Evolutionary conservation across 2,888 invertebrate species (phyloP), one percentile per base, ranked within the genome.

Genomic region (Alviniconcha strummeri): DNA sequence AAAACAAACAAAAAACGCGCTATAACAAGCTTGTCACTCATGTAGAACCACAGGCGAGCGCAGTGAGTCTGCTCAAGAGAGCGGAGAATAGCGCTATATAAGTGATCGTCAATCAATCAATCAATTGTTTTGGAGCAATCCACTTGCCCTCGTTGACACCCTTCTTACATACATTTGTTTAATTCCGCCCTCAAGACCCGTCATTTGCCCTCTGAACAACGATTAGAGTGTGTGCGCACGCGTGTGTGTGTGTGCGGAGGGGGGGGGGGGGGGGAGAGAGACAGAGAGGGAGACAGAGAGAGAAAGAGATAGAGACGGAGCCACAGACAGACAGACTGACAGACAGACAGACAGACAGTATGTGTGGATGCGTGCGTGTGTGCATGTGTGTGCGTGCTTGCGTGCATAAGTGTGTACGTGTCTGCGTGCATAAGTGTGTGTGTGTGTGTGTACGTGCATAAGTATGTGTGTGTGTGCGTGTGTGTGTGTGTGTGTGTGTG

Each of bases 261-360:
- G 11, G 72, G 8, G 72, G 52, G 72, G 52, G 72, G 52, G 72
- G 52, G 72, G 52, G 72, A 72, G 72, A 72, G 72, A 72, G 72
- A 72, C 36, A 72, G 72, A 72, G 72, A 72, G 36, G 52, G 72
- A 72, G 72, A 72, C 36, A 72, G 36, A 7, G 13, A 75, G 15
- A 54, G 11, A 4, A 15, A 75, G 9, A 4, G 54, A 11, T 9
- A 52, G 13, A 17, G 54, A 54, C 4, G 5, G 17, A 7, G 1
- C 19, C 15, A 72, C 36, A 72, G 72, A 72, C 15, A 72, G 72
- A 72, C 36, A 72, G 72, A 72, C 36, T 36, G 72, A 36, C 15
- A 72, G 72, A 72, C 36, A 72, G 36, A 72, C 36, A 72, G 52
- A 72, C 5, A 72, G 72, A 72, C 0, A 72, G 72, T 64, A 4